Evolutionary conservation across 30 jellyfish, hydroid and myxozoan genomes (phyloP).

Genomic region (Rhopilema esculentum): DNA sequence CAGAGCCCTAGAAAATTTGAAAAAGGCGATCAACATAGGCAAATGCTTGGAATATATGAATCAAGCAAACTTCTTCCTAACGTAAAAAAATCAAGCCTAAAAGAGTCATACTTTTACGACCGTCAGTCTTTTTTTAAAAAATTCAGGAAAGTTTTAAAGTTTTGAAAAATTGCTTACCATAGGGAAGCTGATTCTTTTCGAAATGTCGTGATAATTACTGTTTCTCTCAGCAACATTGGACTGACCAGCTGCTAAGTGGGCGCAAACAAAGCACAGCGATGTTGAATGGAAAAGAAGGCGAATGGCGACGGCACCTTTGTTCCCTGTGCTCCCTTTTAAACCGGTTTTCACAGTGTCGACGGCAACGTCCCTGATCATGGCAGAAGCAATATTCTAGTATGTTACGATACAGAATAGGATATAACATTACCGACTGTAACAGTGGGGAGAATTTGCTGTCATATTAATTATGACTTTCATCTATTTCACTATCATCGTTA

Average conservation of each 20-base stretch:
- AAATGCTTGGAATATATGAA: not conserved
- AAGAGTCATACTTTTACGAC: too few relatives aligned
- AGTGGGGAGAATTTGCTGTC: too few relatives aligned
- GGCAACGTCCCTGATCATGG: constrained; percentile 87
- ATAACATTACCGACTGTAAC: too few relatives aligned
- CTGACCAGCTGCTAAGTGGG: constrained; percentile 99
- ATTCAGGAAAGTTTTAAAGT: too few relatives aligned
- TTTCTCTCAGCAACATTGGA: constrained; percentile 88
- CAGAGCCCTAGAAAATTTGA: constrained; percentile 75
- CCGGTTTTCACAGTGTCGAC: constrained; percentile 97
- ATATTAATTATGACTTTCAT: too few relatives aligned
- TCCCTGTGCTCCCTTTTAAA: constrained; percentile 97
- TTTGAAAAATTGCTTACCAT: constrained; percentile 78
- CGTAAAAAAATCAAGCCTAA: too few relatives aligned
- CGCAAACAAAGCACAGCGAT: constrained; percentile 95
- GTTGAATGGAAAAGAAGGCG: constrained; percentile 92
- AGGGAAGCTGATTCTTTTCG: constrained; percentile 87
- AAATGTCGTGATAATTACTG: constrained; percentile 84
- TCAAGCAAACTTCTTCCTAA: too few relatives aligned
- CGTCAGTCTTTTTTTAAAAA: too few relatives aligned
- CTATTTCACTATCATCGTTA: too few relatives aligned
- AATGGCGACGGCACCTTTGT: constrained; percentile 99
- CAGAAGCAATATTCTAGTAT: too few relatives aligned
- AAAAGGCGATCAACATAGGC: not conserved
- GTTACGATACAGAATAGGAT: too few relatives aligned